Conservation (phyloP, 92 coral and sea anemone genomes). For the Pocillopora meandrina region DNA sequence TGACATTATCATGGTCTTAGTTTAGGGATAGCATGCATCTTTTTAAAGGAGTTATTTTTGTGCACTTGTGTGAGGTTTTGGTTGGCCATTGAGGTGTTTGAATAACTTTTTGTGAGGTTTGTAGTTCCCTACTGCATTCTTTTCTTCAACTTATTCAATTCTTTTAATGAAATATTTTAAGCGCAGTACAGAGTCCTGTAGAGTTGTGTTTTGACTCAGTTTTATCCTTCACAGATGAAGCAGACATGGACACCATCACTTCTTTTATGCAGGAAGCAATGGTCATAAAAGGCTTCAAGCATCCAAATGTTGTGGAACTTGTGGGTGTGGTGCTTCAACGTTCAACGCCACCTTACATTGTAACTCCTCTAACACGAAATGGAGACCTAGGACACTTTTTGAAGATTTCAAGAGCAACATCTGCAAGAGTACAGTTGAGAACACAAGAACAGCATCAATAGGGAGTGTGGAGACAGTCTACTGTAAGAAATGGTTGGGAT, state of each 20-base stretch:
- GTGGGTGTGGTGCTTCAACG: constrained; percentile 70
- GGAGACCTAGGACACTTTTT: constrained; percentile 57
- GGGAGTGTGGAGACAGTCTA: not conserved
- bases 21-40: too few relatives aligned
- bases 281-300: constrained; percentile 52
- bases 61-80: too few relatives aligned
- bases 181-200: too few relatives aligned
- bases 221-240: constrained; percentile 41
- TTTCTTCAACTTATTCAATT: too few relatives aligned
- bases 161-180: too few relatives aligned
- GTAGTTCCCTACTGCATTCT: too few relatives aligned
- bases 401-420: constrained; percentile 47
- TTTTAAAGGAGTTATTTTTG: too few relatives aligned
- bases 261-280: constrained; percentile 58
- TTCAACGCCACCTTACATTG: constrained; percentile 60
- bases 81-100: too few relatives aligned
- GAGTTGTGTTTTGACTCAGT: not conserved
- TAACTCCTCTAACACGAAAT: constrained; percentile 49
- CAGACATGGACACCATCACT: constrained; percentile 46
- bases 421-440: constrained; percentile 51
- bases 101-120: too few relatives aligned
- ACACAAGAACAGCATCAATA: not conserved
- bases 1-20: too few relatives aligned
- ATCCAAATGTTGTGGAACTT: constrained; percentile 69
- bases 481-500: not conserved